Base-by-base conservation (phyloP, 2,113 vertebrate species). In the Alouatta palliata region DNA sequence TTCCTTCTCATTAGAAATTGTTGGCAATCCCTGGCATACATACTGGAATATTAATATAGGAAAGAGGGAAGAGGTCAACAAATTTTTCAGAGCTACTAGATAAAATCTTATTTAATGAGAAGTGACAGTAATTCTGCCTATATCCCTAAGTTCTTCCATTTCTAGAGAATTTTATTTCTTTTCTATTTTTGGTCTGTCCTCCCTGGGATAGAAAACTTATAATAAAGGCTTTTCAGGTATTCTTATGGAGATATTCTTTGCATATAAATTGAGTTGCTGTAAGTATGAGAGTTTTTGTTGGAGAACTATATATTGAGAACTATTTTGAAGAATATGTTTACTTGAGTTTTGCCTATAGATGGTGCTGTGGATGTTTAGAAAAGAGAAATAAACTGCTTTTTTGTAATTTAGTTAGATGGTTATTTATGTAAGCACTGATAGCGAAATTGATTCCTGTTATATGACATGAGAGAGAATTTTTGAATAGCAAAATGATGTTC, bases 321-420 rank as follows among this genome's bases (percentile, higher is more conserved):
- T 95, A 2, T 79, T 75, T 85, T 75, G 35, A 87, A 94, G 64
- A 90, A 54, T 49, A 58, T 96, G 95, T 87, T 84, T 95, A 23
- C 87, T 82, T 84, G 98, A 80, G 47, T 97, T 85, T 97, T 98
- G 49, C 94, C 97, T 98, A 81, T 98, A 97, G 98, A 32, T 98
- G 40, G 10, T 98, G 91, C n/a, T 98, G 81, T 98, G 49, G 98
- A 82, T 98, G 17, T 95, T 97, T 97, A 93, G 58, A 87, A 89
- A 95, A 80, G 40, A 93, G 84, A 91, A 97, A 35, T 58, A 92
- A 84, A 94, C 68, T 80, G 37, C 32, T 87, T 95, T 85, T 27
- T 96, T 95, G 61, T 68, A 90, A 83, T 91, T 96, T 76, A 75
- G 54, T 77, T 91, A 56, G 7, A 64, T 94, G 19, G 49, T 79